A percentile compares a stretch with the other conserved stretches of the same genome.
Evolutionary conservation across 2,888 invertebrate species (phyloP).

Genomic region (Mythimna loreyi): DNA sequence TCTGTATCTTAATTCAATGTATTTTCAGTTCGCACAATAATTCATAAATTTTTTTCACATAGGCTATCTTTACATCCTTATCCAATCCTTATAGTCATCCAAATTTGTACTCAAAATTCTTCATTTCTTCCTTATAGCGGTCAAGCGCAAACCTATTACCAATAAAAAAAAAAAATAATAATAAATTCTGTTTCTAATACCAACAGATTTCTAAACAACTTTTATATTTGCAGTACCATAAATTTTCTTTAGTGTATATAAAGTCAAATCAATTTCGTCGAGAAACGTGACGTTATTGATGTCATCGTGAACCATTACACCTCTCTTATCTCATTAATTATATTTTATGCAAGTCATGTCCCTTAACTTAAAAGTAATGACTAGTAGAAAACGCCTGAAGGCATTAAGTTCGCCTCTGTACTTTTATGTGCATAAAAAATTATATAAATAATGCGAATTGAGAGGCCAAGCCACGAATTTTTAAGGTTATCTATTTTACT

Average conservation of each 20-base stretch:
- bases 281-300: constrained; percentile 16
- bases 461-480: too few relatives aligned
- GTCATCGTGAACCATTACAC: constrained; percentile 25
- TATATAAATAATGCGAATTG: too few relatives aligned
- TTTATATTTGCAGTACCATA: not conserved
- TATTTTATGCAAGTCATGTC: constrained; percentile 18
- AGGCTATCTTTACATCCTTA: not conserved
- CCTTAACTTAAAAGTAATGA: not conserved
- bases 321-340: constrained; percentile 34
- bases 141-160: too few relatives aligned
- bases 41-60: not conserved
- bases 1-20: not conserved
- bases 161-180: too few relatives aligned
- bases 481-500: too few relatives aligned
- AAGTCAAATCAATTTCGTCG: too few relatives aligned
- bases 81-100: not conserved
- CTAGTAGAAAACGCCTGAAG: too few relatives aligned
- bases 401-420: too few relatives aligned
- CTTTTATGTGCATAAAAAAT: too few relatives aligned
- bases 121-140: not conserved
- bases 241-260: too few relatives aligned
- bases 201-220: not conserved
- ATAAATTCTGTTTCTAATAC: too few relatives aligned
- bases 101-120: not conserved
- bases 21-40: not conserved